Evolutionary conservation across 2,113 vertebrate species (phyloP).

Genomic region (Oncorhynchus nerka): DNA sequence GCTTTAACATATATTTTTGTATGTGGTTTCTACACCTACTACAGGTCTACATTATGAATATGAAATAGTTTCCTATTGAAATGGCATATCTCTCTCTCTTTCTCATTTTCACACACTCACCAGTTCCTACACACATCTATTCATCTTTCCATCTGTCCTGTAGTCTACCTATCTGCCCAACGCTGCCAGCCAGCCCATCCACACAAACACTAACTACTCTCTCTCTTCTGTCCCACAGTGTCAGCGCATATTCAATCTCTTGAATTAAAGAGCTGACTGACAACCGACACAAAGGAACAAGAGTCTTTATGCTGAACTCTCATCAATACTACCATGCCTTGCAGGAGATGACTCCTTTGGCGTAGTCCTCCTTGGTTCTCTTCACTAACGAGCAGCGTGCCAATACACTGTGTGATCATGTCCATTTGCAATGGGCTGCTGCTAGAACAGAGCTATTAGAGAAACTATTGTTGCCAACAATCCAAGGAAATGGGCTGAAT

Average conservation of each 20-base stretch:
- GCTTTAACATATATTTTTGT: not conserved
- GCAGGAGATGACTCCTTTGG: not conserved
- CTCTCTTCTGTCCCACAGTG: not conserved
- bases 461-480: too few species aligned
- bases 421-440: conserved; percentile 15
- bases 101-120: not conserved
- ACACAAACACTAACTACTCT: not conserved
- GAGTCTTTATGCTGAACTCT: not conserved
- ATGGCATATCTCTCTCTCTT: too few species aligned
- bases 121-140: conserved; percentile 30
- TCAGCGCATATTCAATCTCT: not conserved
- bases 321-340: conserved; percentile 5
- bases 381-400: not conserved
- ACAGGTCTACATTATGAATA: too few species aligned
- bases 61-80: too few species aligned
- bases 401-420: not conserved
- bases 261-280: conserved; percentile 13
- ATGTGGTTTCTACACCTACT: not conserved
- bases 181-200: not conserved
- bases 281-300: conserved; percentile 5
- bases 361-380: not conserved
- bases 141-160: conserved; percentile 41
- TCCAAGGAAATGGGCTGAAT: too few species aligned
- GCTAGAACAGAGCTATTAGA: conserved; percentile 10
- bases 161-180: conserved; percentile 18